phyloP scores from a whole-genome alignment of 2,797 vertebrate genomes.

The Todus mexicanus region DNA sequence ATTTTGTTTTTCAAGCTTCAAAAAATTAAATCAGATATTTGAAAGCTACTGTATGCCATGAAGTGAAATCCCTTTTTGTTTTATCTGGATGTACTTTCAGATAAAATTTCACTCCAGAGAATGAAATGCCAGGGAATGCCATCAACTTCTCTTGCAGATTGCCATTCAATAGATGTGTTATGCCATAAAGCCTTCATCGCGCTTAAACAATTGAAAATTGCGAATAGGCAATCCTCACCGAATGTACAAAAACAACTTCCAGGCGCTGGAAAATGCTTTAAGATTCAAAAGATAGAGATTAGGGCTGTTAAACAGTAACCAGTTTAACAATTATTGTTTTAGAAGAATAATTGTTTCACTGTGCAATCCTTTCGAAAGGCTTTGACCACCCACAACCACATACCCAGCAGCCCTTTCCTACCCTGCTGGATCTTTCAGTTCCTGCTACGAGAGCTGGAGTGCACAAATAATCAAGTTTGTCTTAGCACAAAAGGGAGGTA shows the following conservation, averaged over 20 bases:
- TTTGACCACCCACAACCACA: background rate
- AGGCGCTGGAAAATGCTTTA: background rate
- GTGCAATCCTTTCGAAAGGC: background rate
- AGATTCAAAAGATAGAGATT: background rate
- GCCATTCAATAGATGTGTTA: background rate
- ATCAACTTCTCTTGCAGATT: background rate
- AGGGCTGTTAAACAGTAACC: background rate
- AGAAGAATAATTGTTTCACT: background rate
- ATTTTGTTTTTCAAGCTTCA: background rate
- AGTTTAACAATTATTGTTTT: background rate
- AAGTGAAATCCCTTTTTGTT: background rate
- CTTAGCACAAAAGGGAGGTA: background rate
- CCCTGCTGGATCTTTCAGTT: fast-evolving
- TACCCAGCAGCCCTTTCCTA: background rate
- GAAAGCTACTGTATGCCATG: background rate
- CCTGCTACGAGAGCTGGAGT: fast-evolving
- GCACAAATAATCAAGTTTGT: background rate
- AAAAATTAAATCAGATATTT: background rate
- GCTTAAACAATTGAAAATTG: background rate
- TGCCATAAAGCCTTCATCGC: background rate
- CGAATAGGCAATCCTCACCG: background rate
- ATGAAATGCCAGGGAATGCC: background rate
- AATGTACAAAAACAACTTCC: background rate
- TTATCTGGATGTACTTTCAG: background rate
- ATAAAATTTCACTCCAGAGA: background rate